Evolutionary conservation across 2,797 vertebrate genomes (phyloP).

Genomic region (Sebastes taczanowskii): DNA sequence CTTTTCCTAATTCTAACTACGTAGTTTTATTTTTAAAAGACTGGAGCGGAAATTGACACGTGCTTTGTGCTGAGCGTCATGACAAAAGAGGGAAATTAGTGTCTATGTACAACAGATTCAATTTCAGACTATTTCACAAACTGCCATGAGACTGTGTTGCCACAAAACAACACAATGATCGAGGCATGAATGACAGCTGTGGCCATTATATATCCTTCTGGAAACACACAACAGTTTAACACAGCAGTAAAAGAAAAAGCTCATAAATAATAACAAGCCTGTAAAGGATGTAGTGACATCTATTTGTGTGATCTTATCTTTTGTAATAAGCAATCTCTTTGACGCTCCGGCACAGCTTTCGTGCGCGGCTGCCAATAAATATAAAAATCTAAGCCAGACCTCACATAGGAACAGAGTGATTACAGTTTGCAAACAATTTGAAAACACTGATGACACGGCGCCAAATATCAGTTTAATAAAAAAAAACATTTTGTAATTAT

Average conservation of each 20-base stretch:
- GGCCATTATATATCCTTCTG: slow-evolving; percentile 10
- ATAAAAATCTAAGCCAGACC: slow-evolving; percentile 62
- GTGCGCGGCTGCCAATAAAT: slow-evolving; percentile 61
- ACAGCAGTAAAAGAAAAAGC: neutral
- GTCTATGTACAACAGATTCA: too few species aligned
- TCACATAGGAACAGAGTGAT: slow-evolving; percentile 65
- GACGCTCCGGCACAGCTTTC: slow-evolving; percentile 56
- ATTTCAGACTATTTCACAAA: too few species aligned
- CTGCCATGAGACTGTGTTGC: too few species aligned
- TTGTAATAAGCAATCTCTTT: slow-evolving; percentile 50
- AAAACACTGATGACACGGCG: slow-evolving; percentile 52
- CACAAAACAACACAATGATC: neutral
- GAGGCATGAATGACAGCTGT: slow-evolving; percentile 6
- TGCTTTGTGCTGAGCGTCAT: too few species aligned
- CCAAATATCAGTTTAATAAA: slow-evolving; percentile 54
- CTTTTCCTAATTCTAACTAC: too few species aligned
- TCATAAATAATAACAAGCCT: slow-evolving; percentile 35
- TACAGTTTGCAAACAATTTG: slow-evolving; percentile 68
- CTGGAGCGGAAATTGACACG: too few species aligned
- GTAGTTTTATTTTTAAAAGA: too few species aligned
- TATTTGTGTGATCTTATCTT: slow-evolving; percentile 56
- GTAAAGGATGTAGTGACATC: slow-evolving; percentile 39
- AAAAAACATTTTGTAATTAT: slow-evolving; percentile 42
- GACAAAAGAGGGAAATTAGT: too few species aligned
- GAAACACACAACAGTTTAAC: slow-evolving; percentile 12